These are phyloP conservation scores for Dryomyza anilis DNA, from an alignment of 2,888 invertebrate genomes.

Conservation along the genomic window DNA sequence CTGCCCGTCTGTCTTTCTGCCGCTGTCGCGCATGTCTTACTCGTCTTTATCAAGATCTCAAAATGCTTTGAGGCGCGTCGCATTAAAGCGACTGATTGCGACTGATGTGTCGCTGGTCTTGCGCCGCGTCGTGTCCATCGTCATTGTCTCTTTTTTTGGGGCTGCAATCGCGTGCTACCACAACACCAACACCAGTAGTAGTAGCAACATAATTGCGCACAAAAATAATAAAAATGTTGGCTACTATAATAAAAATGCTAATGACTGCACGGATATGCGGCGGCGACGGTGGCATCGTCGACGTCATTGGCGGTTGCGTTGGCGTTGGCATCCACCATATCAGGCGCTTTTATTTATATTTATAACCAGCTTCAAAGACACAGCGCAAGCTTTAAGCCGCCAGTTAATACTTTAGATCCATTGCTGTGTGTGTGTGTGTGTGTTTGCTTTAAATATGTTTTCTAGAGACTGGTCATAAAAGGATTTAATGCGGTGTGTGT, in stretches of 20 bases:
- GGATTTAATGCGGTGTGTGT: too few relatives aligned
- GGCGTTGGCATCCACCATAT: too few relatives aligned
- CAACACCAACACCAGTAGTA: not conserved
- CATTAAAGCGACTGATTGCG: too few relatives aligned
- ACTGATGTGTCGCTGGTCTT: not conserved
- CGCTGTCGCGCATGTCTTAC: slow-evolving; percentile 42
- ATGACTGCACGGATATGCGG: not conserved
- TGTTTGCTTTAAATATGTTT: not conserved
- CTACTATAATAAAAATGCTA: not conserved
- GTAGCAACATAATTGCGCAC: too few relatives aligned
- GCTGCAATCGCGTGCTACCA: not conserved
- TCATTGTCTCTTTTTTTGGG: not conserved
- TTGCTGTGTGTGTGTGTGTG: not conserved
- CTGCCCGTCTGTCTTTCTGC: slow-evolving; percentile 56
- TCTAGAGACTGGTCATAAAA: too few relatives aligned
- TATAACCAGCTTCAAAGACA: not conserved
- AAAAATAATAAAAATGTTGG: too few relatives aligned
- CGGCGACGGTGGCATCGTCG: too few relatives aligned
- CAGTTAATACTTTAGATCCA: not conserved
- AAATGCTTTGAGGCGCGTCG: not conserved
- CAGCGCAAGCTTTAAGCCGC: not conserved
- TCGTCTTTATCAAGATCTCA: not conserved
- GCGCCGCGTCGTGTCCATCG: not conserved
- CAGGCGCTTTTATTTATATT: not conserved
- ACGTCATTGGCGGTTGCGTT: too few relatives aligned